Conservation (phyloP, 2,888 invertebrate species). For the Agrotis puta region DNA sequence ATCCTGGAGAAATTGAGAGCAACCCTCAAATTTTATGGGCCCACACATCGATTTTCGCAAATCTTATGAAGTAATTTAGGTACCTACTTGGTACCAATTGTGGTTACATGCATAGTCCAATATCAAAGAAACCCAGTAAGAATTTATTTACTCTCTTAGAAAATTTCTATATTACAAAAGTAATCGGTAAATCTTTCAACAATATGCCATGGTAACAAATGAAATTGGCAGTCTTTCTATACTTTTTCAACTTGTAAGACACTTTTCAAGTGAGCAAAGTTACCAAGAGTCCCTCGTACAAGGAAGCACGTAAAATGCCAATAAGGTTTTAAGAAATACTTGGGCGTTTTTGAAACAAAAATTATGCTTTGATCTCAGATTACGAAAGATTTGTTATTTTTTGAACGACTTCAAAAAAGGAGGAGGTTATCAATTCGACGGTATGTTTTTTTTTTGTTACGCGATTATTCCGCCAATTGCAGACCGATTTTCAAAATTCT, state of each 20-base stretch:
- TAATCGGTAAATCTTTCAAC: conserved; percentile 47
- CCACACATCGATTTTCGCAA: no score
- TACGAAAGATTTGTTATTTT: conserved; percentile 6
- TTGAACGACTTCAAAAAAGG: no score
- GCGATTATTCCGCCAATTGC: no score
- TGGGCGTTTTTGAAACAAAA: conserved; percentile 9
- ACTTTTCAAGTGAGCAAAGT: conserved; percentile 47
- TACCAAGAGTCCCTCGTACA: conserved; percentile 11
- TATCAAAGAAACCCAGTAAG: background rate
- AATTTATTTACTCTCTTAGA: conserved; percentile 6
- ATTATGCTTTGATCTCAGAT: conserved; percentile 16
- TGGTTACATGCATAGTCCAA: background rate
- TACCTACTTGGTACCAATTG: no score
- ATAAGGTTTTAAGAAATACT: conserved; percentile 34
- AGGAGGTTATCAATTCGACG: no score
- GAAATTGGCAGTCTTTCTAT: conserved; percentile 29
- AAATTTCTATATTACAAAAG: conserved; percentile 22
- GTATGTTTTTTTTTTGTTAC: no score
- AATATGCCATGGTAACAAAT: conserved; percentile 24
- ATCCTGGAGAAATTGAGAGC: no score
- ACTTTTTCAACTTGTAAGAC: conserved; percentile 38
- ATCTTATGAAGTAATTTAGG: no score
- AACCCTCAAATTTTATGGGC: no score
- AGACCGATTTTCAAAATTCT: no score
- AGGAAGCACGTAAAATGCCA: conserved; percentile 43